Evolutionary conservation across 2,113 vertebrate genomes (phyloP).

Genomic region (Steatornis caripensis): DNA sequence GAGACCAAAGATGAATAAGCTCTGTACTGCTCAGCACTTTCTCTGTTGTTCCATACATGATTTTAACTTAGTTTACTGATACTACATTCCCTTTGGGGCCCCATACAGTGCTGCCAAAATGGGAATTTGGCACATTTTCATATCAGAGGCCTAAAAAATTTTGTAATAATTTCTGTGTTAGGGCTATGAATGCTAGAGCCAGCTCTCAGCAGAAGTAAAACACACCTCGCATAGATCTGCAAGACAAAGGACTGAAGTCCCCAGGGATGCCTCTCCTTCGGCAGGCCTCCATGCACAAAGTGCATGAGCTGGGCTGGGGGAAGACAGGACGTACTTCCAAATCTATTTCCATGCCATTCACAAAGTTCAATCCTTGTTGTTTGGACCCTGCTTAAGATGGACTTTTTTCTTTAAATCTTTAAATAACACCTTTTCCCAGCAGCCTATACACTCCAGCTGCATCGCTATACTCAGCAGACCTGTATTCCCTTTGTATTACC

Average conservation of each 20-base stretch:
- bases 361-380: not conserved
- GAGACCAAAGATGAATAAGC: not conserved
- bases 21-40: not conserved
- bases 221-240: not conserved
- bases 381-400: not conserved
- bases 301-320: fast-evolving
- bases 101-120: not conserved
- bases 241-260: not conserved
- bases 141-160: not conserved
- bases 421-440: not conserved
- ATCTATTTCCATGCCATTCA: not conserved
- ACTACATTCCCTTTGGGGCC: not conserved
- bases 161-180: not conserved
- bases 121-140: not conserved
- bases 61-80: not conserved
- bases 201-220: not conserved
- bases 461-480: fast-evolving
- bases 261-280: not conserved
- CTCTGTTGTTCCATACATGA: not conserved
- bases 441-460: not conserved
- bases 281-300: not conserved
- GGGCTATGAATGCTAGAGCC: not conserved
- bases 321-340: not conserved
- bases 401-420: not conserved
- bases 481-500: not conserved